Evolutionary conservation across 2,888 invertebrate species (phyloP).

Genomic region (Boloria selene): DNA sequence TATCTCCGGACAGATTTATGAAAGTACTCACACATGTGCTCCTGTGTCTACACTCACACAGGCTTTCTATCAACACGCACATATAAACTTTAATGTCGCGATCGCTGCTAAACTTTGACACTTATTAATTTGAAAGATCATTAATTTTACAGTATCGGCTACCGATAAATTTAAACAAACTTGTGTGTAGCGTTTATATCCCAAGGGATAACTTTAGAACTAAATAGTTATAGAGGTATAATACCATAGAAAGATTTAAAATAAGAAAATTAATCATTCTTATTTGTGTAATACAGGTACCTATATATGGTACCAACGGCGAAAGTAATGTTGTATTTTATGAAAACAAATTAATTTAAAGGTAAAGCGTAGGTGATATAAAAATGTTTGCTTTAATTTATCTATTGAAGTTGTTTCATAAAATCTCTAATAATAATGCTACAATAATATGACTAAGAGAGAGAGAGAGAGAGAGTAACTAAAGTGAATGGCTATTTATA

Average conservation of each 20-base stretch:
- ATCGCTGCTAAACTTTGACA: slow-evolving; percentile 70
- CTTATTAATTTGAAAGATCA: slow-evolving; percentile 77
- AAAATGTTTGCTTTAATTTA: too few species aligned
- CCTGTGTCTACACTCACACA: slow-evolving; percentile 72
- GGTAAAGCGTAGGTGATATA: neutral
- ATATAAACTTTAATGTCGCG: slow-evolving; percentile 43
- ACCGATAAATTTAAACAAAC: slow-evolving; percentile 48
- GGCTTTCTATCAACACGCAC: slow-evolving; percentile 46
- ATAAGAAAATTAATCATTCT: neutral
- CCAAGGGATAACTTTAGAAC: neutral
- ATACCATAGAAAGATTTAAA: neutral
- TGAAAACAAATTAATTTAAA: neutral
- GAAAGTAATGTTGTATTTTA: neutral
- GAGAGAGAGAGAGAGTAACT: too few species aligned
- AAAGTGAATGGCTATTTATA: too few species aligned
- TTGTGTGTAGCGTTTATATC: slow-evolving; percentile 23
- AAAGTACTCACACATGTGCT: slow-evolving; percentile 87
- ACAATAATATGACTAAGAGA: too few species aligned
- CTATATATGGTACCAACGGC: neutral
- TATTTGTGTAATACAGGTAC: too few species aligned
- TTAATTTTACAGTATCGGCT: slow-evolving; percentile 66
- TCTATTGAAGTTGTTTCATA: too few species aligned
- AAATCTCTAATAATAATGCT: too few species aligned
- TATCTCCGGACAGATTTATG: slow-evolving; percentile 95
- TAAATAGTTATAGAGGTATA: neutral